Conservation (phyloP, 2,113 vertebrate species). For the Neodon shergylaensis region DNA sequence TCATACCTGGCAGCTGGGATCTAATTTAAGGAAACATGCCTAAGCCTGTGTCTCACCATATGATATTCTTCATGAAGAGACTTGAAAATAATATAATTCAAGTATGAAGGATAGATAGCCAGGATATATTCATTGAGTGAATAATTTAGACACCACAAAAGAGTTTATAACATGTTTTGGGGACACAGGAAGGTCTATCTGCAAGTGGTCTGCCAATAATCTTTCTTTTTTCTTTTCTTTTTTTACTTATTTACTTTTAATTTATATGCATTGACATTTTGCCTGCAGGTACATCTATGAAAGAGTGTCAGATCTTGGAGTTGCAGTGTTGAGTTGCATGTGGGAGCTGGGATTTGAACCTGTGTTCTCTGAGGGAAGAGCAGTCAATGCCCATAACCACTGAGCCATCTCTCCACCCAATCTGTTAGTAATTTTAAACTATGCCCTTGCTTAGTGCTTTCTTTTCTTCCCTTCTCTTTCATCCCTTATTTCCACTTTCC, state of each 20-base stretch:
- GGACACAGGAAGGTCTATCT: not conserved
- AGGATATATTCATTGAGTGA: not conserved
- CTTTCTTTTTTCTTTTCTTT: not conserved
- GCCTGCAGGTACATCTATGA: not conserved
- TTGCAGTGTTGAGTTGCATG: not conserved
- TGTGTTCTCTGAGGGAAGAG: not conserved
- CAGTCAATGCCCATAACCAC: not conserved
- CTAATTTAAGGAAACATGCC: not conserved
- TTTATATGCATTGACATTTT: not conserved
- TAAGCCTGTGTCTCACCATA: not conserved
- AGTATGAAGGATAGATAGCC: not conserved
- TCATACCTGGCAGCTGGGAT: not conserved
- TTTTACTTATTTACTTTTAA: not conserved
- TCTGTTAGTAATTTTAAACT: not conserved
- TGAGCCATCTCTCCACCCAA: not conserved
- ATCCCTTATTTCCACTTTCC: not conserved
- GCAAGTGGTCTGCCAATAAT: not conserved
- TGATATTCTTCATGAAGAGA: not conserved
- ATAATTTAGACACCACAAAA: not conserved
- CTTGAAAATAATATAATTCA: conserved; percentile 53
- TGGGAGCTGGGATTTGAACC: not conserved
- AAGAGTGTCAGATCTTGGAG: not conserved
- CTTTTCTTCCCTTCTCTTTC: not conserved
- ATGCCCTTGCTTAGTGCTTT: not conserved
- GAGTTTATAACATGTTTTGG: not conserved